These are phyloP conservation scores for Platycnemis pennipes DNA, from an alignment of 2,888 invertebrate genomes.

Conservation along the genomic window DNA sequence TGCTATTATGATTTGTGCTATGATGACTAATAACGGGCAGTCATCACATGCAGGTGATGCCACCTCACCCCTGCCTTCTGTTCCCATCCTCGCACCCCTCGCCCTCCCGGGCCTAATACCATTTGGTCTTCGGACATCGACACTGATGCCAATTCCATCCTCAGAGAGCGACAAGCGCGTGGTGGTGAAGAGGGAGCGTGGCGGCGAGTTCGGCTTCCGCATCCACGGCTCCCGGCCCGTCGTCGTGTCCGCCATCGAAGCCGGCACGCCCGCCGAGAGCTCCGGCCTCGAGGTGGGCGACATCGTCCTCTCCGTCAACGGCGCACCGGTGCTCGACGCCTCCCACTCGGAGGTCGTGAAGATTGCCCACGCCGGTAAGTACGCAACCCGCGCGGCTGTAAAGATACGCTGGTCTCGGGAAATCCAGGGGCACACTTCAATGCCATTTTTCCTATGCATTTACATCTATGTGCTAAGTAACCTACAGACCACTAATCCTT, in stretches of 20 bases:
- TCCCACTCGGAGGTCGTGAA: conserved; percentile 96
- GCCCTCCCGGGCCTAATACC: too few species aligned
- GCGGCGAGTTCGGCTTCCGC: conserved; percentile 95
- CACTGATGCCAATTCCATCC: conserved; percentile 73
- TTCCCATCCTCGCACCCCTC: too few species aligned
- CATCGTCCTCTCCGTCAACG: conserved; percentile 94
- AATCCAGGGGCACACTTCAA: background rate
- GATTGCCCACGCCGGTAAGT: conserved; percentile 91
- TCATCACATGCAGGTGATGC: too few species aligned
- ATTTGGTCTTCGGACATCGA: too few species aligned
- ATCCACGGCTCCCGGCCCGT: conserved; percentile 97
- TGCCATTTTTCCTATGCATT: too few species aligned
- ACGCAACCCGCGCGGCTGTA: background rate
- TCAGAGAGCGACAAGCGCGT: conserved; percentile 94
- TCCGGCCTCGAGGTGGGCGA: conserved; percentile 97
- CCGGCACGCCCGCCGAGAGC: conserved; percentile 95
- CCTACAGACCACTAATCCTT: too few species aligned
- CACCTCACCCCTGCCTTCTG: too few species aligned
- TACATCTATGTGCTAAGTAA: too few species aligned
- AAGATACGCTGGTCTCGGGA: background rate
- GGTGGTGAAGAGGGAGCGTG: conserved; percentile 88
- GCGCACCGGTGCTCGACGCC: conserved; percentile 93
- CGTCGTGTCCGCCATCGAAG: conserved; percentile 97
- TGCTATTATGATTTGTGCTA: too few species aligned
- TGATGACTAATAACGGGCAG: too few species aligned